Conservation (phyloP, 2,113 vertebrate genomes). For the Malurus cyaneus region DNA sequence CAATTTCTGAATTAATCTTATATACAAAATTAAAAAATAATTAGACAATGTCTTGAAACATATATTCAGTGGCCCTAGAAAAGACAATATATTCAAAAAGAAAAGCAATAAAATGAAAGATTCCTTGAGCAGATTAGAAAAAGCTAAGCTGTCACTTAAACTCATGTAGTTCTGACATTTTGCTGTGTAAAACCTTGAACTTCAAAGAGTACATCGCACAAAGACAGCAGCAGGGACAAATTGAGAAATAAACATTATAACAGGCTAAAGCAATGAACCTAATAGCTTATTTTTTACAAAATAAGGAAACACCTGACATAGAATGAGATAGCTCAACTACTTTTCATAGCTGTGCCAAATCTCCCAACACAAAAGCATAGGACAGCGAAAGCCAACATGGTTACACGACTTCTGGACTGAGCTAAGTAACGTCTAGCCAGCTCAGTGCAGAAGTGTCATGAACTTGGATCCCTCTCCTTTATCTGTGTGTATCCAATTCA, state of each 20-base stretch:
- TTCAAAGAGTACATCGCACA: constrained; percentile 15
- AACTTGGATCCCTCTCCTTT: background rate
- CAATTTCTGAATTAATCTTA: background rate
- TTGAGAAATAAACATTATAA: background rate
- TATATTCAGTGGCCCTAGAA: background rate
- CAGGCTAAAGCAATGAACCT: background rate
- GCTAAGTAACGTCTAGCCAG: background rate
- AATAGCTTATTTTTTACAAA: background rate
- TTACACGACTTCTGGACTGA: background rate
- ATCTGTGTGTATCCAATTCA: background rate
- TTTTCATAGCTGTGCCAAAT: background rate
- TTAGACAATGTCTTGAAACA: background rate
- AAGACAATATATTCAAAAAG: background rate
- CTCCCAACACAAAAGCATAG: background rate
- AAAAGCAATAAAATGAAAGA: background rate
- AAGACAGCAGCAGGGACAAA: constrained; percentile 25
- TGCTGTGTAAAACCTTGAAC: constrained; percentile 7
- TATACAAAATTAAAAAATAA: background rate
- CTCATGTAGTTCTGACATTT: background rate
- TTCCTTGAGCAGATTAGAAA: background rate
- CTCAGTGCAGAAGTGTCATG: background rate
- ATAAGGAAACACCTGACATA: background rate
- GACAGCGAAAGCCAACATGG: background rate
- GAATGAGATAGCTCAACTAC: background rate
- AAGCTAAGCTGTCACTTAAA: constrained; percentile 11